Evolutionary conservation across 2,888 invertebrate species (phyloP).

Genomic region (Drosophila aldrichi): DNA sequence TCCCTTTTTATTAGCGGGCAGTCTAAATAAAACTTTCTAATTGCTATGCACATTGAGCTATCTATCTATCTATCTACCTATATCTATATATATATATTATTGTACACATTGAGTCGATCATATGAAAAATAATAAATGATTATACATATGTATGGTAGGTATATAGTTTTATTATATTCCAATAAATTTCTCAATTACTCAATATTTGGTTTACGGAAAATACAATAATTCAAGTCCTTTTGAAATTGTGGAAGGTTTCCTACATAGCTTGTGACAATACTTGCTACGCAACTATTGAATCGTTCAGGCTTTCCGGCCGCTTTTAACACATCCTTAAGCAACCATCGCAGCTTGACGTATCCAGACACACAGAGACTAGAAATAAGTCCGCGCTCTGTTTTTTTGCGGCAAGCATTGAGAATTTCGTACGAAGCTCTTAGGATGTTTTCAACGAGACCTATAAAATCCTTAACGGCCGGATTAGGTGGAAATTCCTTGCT

Average conservation of each 20-base stretch:
- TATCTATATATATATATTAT: no score
- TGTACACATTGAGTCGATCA: constrained; percentile 34
- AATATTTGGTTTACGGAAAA: neutral
- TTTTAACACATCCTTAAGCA: no score
- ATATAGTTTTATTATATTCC: neutral
- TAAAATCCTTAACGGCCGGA: neutral
- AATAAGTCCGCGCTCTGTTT: no score
- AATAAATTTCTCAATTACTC: no score
- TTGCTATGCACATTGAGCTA: no score
- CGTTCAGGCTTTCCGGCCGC: no score
- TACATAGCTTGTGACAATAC: neutral
- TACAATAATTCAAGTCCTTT: neutral
- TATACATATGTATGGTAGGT: no score
- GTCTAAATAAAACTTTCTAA: no score
- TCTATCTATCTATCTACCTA: no score
- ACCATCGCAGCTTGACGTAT: neutral
- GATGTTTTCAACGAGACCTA: no score
- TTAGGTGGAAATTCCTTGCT: neutral
- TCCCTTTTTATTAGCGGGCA: no score
- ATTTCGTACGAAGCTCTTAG: neutral
- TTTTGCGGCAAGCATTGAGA: neutral
- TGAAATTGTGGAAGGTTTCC: neutral
- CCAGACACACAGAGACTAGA: no score
- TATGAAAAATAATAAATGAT: constrained; percentile 12
- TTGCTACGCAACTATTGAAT: neutral